These are phyloP conservation scores for Andrena bicolor DNA, from an alignment of 2,888 invertebrate species.

Conservation along the genomic window DNA sequence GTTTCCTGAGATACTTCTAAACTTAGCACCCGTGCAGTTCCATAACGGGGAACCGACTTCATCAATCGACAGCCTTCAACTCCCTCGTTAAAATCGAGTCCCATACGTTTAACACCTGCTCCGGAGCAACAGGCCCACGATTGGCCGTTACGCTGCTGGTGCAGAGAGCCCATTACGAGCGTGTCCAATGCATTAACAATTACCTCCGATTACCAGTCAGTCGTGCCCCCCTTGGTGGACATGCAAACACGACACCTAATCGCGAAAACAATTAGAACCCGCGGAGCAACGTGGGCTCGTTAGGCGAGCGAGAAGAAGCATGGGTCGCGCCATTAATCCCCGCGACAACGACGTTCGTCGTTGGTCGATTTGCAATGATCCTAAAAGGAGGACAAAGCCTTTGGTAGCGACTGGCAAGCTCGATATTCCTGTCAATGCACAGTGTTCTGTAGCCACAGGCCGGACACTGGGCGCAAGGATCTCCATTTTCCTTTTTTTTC, in stretches of 20 bases:
- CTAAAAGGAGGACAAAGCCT: conserved; percentile 32
- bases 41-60: neutral
- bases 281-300: conserved; percentile 31
- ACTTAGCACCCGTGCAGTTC: neutral
- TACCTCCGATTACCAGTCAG: conserved; percentile 57
- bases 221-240: conserved; percentile 29
- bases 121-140: conserved; percentile 15
- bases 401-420: conserved; percentile 3
- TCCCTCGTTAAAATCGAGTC: conserved; percentile 33
- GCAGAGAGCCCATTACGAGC: conserved; percentile 50
- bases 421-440: conserved; percentile 49
- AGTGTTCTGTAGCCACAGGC: neutral
- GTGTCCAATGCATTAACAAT: conserved; percentile 62
- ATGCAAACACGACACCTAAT: conserved; percentile 58
- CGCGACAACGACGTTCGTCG: neutral
- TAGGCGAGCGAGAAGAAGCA: conserved; percentile 57
- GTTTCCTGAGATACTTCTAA: neutral
- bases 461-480: neutral
- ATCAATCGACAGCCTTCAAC: neutral
- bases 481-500: conserved; percentile 25
- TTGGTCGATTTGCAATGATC: conserved; percentile 23
- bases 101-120: conserved; percentile 51
- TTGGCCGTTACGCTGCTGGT: conserved; percentile 7
- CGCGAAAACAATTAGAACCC: conserved; percentile 55
- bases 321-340: conserved; percentile 45